Percentiles rank a stretch among this genome's conserved stretches.
Evolutionary conservation across 2,888 invertebrate genomes (phyloP).

Genomic region (Yponomeuta sedellus): DNA sequence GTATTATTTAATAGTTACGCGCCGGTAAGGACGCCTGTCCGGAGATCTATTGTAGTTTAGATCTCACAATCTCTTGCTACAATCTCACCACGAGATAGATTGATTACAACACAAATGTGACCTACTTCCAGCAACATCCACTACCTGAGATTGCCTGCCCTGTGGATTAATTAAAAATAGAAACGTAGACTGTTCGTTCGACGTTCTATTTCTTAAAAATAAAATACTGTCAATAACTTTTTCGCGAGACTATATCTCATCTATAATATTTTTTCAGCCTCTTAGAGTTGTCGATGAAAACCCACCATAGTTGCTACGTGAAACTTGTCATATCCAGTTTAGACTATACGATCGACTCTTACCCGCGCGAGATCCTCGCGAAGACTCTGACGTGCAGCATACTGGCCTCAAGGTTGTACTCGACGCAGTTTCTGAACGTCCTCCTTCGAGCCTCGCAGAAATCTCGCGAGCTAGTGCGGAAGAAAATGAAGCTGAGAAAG

Average conservation of each 20-base stretch:
- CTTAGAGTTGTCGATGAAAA: slow-evolving; percentile 85
- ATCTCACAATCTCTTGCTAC: too few species aligned
- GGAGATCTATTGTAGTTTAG: too few species aligned
- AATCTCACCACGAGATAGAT: too few species aligned
- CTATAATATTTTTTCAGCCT: slow-evolving; percentile 72
- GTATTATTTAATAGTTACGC: too few species aligned
- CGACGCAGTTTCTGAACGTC: slow-evolving; percentile 93
- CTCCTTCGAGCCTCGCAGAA: slow-evolving; percentile 83
- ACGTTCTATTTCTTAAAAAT: too few species aligned
- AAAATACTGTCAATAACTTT: too few species aligned
- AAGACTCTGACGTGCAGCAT: slow-evolving; percentile 76
- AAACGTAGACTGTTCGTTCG: too few species aligned
- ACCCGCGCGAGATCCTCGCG: slow-evolving; percentile 79
- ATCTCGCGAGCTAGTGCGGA: slow-evolving; percentile 57
- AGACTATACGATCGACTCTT: slow-evolving; percentile 88
- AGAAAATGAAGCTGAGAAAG: slow-evolving; percentile 60
- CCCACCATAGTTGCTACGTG: slow-evolving; percentile 93
- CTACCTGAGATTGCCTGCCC: background rate
- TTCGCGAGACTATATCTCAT: too few species aligned
- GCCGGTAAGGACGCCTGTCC: too few species aligned
- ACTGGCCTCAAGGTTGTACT: slow-evolving; percentile 83
- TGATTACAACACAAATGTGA: too few species aligned
- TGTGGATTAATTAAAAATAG: background rate
- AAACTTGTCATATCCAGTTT: slow-evolving; percentile 95
- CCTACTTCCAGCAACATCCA: background rate